These are phyloP conservation scores for Pseudolaguvia tuberculata DNA, from an alignment of 2,113 vertebrate species.

Conservation along the genomic window DNA sequence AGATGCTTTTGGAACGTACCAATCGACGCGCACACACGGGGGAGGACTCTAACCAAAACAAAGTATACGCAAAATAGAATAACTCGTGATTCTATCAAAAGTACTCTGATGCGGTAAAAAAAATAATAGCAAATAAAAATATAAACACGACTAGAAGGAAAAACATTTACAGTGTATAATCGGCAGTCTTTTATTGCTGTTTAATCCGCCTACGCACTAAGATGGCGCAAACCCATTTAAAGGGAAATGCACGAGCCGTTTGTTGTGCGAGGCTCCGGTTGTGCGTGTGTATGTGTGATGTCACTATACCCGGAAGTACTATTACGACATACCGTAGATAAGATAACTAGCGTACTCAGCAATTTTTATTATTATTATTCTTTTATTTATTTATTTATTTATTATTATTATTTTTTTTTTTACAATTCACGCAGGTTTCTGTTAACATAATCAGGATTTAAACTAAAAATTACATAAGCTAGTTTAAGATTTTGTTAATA, in stretches of 20 bases:
- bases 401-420: too few species aligned
- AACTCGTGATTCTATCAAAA: neutral
- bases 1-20: slow-evolving; percentile 69
- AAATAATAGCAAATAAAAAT: accelerated
- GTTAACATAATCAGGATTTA: too few species aligned
- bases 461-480: too few species aligned
- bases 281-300: neutral
- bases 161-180: too few species aligned
- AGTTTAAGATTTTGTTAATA: too few species aligned
- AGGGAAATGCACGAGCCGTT: slow-evolving; percentile 58
- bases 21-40: slow-evolving; percentile 21
- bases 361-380: too few species aligned
- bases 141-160: too few species aligned
- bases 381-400: too few species aligned
- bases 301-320: neutral
- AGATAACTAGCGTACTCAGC: neutral
- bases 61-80: neutral
- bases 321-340: neutral
- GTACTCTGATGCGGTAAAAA: too few species aligned
- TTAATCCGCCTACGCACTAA: neutral
- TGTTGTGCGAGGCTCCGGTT: slow-evolving; percentile 35
- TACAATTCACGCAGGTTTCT: too few species aligned
- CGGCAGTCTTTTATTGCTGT: neutral
- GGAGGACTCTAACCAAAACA: neutral
- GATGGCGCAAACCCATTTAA: slow-evolving; percentile 56